These are phyloP conservation scores for Gila orcuttii DNA, from an alignment of 2,113 vertebrate species.

Conservation along the genomic window DNA sequence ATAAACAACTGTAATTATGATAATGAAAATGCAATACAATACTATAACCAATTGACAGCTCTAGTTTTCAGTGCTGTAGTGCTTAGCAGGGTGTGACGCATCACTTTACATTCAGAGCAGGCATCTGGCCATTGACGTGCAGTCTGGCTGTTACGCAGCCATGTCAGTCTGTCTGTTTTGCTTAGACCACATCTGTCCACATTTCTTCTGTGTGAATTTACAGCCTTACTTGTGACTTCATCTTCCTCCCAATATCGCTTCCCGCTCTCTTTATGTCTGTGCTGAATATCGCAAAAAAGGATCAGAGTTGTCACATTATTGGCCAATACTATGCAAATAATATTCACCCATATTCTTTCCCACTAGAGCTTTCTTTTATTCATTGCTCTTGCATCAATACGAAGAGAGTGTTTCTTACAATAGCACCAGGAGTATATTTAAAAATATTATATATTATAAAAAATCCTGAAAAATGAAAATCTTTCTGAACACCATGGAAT, in stretches of 20 bases:
- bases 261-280: neutral
- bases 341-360: constrained; percentile 5
- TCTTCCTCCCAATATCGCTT: constrained; percentile 7
- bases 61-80: neutral
- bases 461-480: neutral
- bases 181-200: constrained; percentile 3
- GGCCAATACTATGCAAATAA: neutral
- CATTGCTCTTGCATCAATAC: neutral
- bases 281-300: neutral
- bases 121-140: neutral
- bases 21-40: neutral
- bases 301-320: constrained; percentile 5
- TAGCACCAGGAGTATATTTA: neutral
- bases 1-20: neutral
- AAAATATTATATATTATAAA: neutral
- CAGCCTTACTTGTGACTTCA: neutral
- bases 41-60: neutral
- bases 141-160: constrained; percentile 16
- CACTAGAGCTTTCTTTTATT: neutral
- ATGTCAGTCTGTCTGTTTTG: constrained; percentile 31
- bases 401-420: neutral
- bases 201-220: constrained; percentile 31
- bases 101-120: constrained; percentile 6
- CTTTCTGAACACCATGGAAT: neutral
- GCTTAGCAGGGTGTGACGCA: neutral